Conservation (phyloP, 1,140 invertebrate species). For the Macrosteles quadrilineatus region DNA sequence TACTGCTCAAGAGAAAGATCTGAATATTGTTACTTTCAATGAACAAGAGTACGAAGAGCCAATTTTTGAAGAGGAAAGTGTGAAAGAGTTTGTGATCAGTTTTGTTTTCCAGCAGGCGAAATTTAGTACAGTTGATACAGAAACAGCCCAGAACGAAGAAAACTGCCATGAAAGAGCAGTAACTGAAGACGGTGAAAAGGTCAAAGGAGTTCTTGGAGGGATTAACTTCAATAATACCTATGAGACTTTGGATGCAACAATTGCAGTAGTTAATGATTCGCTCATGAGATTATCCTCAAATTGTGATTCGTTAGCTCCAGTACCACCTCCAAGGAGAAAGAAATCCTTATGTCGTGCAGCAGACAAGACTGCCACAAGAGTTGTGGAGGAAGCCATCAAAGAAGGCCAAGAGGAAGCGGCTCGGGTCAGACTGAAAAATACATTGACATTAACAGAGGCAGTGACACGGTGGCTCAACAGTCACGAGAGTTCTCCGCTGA, state of each 20-base stretch:
- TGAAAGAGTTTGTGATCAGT: neutral
- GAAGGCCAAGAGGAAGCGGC: constrained; percentile 33
- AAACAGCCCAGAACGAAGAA: neutral
- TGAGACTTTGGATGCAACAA: no score
- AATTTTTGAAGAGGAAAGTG: neutral
- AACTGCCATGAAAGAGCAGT: no score
- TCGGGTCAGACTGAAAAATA: neutral
- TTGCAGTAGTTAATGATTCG: no score
- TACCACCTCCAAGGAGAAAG: constrained; percentile 32
- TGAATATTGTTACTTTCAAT: neutral
- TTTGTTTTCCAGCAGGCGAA: neutral
- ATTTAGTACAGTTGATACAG: neutral
- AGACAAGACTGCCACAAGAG: constrained; percentile 31
- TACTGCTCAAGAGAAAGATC: neutral
- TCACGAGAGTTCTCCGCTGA: constrained; percentile 35
- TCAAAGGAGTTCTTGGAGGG: no score
- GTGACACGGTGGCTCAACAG: constrained; percentile 47
- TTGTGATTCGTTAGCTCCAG: constrained; percentile 13
- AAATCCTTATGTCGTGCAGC: constrained; percentile 26
- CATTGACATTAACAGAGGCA: constrained; percentile 42
- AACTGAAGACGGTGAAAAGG: no score
- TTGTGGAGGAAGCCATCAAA: constrained; percentile 23
- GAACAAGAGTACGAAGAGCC: neutral
- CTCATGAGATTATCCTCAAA: no score
- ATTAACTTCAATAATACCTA: no score